Conservation (phyloP, 2,888 invertebrate genomes). For the Tridacna crocea region DNA sequence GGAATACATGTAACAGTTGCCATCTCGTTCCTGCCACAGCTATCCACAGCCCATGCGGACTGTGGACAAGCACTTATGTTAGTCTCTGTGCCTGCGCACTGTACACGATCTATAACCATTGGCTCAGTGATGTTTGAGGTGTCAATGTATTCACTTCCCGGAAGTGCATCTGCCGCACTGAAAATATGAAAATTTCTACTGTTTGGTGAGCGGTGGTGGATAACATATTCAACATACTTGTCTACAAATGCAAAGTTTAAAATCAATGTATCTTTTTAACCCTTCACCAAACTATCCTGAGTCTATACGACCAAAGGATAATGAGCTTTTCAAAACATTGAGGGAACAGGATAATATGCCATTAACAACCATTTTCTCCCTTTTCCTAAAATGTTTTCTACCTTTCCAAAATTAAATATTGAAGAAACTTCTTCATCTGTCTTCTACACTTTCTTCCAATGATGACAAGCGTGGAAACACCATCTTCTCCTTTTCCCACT, state of each 20-base stretch:
- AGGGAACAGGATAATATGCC: background rate
- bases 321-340: background rate
- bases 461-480: no score
- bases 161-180: slow-evolving; percentile 61
- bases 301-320: no score
- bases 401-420: no score
- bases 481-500: no score
- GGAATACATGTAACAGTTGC: slow-evolving; percentile 75
- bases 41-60: slow-evolving; percentile 54
- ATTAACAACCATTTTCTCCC: background rate
- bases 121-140: slow-evolving; percentile 49
- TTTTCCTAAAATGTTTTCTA: background rate
- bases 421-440: no score
- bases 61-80: slow-evolving; percentile 70
- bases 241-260: no score
- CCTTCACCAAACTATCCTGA: no score
- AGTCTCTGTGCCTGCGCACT: slow-evolving; percentile 75
- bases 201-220: no score
- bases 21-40: slow-evolving; percentile 72
- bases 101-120: slow-evolving; percentile 69
- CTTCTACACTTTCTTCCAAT: no score
- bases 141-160: slow-evolving; percentile 55
- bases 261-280: no score
- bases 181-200: background rate
- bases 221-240: no score